A percentile compares a stretch with the other conserved stretches of the same genome.
Evolutionary conservation across 2,113 vertebrate genomes (phyloP).

Genomic region (Petroica traversi): DNA sequence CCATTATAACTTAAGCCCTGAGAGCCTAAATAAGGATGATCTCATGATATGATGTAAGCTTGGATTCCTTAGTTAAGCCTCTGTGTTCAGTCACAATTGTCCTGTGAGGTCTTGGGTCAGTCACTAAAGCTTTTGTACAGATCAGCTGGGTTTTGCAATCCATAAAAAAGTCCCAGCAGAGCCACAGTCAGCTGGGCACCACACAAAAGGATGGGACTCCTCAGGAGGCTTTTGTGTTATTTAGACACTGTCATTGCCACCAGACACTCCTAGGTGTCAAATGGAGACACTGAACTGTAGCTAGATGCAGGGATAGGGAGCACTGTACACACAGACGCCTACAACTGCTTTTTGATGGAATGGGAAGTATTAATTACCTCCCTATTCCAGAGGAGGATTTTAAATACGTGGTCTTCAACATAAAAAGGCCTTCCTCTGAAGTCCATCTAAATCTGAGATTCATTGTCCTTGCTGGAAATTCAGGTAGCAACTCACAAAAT

Average conservation of each 20-base stretch:
- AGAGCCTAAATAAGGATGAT: not conserved
- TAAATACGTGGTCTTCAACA: not conserved
- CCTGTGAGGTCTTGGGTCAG: not conserved
- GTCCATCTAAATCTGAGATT: not conserved
- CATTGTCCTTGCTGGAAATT: not conserved
- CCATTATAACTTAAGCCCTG: not conserved
- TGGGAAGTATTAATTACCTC: not conserved
- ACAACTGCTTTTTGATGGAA: not conserved
- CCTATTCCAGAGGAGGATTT: not conserved
- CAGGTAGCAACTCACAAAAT: not conserved
- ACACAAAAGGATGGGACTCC: not conserved
- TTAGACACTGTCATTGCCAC: not conserved
- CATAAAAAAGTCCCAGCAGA: not conserved
- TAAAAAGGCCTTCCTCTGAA: not conserved
- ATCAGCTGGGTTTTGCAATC: not conserved
- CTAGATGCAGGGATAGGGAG: not conserved
- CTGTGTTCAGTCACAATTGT: not conserved
- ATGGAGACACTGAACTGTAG: not conserved
- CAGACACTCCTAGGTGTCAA: not conserved
- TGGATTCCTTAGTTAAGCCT: not conserved
- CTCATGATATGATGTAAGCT: not conserved
- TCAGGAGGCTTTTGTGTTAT: not conserved
- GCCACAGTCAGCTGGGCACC: not conserved
- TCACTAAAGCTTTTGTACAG: conserved; percentile 10
- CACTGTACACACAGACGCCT: not conserved